Percentiles rank a stretch among this genome's conserved stretches.
Evolutionary conservation across 2,888 invertebrate species (phyloP).

Genomic region (Drosophila anomalata): DNA sequence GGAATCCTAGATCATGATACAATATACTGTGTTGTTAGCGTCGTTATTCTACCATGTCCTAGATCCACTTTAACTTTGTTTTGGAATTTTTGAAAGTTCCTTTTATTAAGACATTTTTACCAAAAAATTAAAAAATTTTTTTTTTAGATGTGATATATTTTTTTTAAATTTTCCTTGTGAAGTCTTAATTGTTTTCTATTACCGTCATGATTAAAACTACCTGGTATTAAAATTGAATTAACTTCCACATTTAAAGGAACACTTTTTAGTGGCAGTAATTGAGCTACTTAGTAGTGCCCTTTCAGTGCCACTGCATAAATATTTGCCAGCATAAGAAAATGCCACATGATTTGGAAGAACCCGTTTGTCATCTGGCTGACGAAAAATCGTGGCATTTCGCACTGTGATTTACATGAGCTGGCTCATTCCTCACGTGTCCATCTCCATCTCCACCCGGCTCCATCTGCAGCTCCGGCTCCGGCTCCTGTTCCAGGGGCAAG

Average conservation of each 20-base stretch:
- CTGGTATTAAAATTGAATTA: not conserved
- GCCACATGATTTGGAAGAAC: conserved; percentile 39
- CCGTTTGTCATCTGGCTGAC: conserved; percentile 41
- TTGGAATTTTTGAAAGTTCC: too few relatives aligned
- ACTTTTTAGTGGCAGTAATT: not conserved
- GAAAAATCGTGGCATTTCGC: conserved; percentile 45
- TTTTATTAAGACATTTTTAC: too few relatives aligned
- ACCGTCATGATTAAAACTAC: not conserved
- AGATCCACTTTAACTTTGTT: too few relatives aligned
- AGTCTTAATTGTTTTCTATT: too few relatives aligned
- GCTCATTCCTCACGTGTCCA: conserved; percentile 52
- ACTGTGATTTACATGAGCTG: conserved; percentile 50
- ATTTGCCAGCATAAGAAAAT: conserved; percentile 4
- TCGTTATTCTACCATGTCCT: too few relatives aligned
- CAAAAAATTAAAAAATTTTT: too few relatives aligned
- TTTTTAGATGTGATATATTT: too few relatives aligned
- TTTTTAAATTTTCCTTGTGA: too few relatives aligned
- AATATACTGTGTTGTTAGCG: too few relatives aligned
- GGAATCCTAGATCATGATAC: too few relatives aligned
- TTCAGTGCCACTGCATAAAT: not conserved
- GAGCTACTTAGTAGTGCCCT: not conserved
- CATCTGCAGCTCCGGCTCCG: conserved; percentile 1
- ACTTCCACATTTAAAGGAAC: not conserved
- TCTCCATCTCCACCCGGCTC: conserved; percentile 28
- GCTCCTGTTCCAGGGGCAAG: conserved; percentile 25